These are phyloP conservation scores for Andrena minutula DNA, from an alignment of 2,888 invertebrate species.

Conservation along the genomic window DNA sequence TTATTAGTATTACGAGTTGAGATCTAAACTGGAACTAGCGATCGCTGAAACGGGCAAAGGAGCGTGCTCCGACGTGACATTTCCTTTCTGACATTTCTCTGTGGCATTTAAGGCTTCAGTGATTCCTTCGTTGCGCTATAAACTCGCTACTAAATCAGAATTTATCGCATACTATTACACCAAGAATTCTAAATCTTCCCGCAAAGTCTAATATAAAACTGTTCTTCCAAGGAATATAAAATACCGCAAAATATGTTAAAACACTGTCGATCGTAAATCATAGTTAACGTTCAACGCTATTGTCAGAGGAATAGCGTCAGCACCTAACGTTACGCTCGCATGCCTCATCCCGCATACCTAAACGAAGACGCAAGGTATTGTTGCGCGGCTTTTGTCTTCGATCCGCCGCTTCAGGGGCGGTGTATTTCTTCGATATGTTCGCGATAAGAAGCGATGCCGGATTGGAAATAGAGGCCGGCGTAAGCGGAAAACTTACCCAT, in stretches of 20 bases:
- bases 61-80: constrained; percentile 53
- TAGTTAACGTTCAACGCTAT: background rate
- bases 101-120: constrained; percentile 54
- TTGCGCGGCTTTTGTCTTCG: constrained; percentile 25
- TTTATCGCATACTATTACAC: background rate
- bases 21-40: background rate
- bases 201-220: background rate
- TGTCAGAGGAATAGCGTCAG: constrained; percentile 35
- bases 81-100: constrained; percentile 56
- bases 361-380: constrained; percentile 59
- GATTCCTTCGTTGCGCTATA: constrained; percentile 14
- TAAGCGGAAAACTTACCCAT: constrained; percentile 68
- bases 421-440: background rate
- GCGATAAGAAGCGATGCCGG: background rate
- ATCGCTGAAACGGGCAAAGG: background rate
- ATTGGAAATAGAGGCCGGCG: background rate
- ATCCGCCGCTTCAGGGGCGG: constrained; percentile 13
- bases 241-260: background rate
- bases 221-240: background rate
- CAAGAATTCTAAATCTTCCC: too few species aligned
- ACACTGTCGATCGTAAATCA: background rate
- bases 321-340: constrained; percentile 19
- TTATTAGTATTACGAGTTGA: background rate
- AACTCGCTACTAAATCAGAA: background rate
- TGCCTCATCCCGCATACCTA: constrained; percentile 58